Conservation (phyloP, 1,140 invertebrate genomes). For the Sinella curviseta region DNA sequence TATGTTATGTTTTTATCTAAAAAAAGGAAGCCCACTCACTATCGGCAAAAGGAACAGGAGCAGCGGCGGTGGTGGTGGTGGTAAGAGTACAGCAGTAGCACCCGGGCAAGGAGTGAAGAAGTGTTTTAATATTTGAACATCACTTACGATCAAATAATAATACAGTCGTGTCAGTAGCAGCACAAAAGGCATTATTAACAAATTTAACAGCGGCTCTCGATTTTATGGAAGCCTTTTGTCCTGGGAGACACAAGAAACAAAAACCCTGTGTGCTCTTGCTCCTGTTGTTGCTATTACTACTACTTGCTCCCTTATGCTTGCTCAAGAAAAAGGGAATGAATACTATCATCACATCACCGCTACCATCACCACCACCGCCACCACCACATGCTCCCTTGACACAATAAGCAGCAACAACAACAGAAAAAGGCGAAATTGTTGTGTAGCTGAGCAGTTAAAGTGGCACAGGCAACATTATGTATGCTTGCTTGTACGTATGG, state of each 20-base stretch:
- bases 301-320: no score
- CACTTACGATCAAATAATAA: slow-evolving; percentile 20
- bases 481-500: background rate
- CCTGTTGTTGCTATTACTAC: no score
- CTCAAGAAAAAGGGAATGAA: no score
- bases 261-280: no score
- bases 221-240: background rate
- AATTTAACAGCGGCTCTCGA: slow-evolving; percentile 24
- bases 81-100: no score
- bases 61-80: no score
- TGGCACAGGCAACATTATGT: background rate
- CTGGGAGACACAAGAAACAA: background rate
- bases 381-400: background rate
- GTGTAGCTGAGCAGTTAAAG: background rate
- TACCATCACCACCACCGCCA: no score
- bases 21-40: no score
- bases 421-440: no score
- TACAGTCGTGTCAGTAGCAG: slow-evolving; percentile 8
- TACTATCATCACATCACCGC: no score
- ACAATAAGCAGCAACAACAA: background rate
- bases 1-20: no score
- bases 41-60: no score
- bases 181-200: slow-evolving; percentile 23
- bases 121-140: slow-evolving; percentile 20
- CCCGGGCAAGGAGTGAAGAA: background rate